phyloP scores from a whole-genome alignment of 2,797 vertebrate species.

The Phoeniculus purpureus region DNA sequence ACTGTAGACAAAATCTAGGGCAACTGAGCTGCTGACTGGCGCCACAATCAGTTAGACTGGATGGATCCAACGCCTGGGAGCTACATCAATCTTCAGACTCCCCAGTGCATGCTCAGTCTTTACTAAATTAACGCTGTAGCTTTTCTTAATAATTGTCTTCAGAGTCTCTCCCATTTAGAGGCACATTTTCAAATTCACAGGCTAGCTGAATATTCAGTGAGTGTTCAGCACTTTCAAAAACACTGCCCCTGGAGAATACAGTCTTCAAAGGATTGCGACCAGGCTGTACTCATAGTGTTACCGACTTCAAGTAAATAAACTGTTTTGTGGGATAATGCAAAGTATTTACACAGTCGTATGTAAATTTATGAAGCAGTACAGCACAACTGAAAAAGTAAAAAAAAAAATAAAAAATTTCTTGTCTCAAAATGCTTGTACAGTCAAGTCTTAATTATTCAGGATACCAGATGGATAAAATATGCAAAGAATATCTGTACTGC shows the following conservation, averaged over 20 bases:
- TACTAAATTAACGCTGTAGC: conserved; percentile 7
- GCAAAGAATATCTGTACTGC: background rate
- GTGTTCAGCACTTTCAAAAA: background rate
- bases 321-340: background rate
- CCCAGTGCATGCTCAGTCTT: background rate
- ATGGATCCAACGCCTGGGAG: background rate
- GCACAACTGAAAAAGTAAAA: background rate
- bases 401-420: background rate
- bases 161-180: background rate
- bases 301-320: background rate
- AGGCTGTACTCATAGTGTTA: background rate
- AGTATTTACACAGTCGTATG: background rate
- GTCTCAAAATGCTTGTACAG: background rate
- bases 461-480: background rate
- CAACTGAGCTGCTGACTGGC: background rate
- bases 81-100: background rate
- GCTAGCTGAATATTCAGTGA: background rate
- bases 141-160: conserved; percentile 19
- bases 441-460: background rate
- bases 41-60: fast-evolving
- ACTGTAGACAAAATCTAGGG: background rate
- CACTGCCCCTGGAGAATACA: background rate
- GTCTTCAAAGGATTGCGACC: background rate
- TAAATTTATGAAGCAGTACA: background rate
- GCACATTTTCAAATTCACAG: background rate